phyloP scores from a whole-genome alignment of 2,113 vertebrate species.

The Daphoenositta chrysoptera region DNA sequence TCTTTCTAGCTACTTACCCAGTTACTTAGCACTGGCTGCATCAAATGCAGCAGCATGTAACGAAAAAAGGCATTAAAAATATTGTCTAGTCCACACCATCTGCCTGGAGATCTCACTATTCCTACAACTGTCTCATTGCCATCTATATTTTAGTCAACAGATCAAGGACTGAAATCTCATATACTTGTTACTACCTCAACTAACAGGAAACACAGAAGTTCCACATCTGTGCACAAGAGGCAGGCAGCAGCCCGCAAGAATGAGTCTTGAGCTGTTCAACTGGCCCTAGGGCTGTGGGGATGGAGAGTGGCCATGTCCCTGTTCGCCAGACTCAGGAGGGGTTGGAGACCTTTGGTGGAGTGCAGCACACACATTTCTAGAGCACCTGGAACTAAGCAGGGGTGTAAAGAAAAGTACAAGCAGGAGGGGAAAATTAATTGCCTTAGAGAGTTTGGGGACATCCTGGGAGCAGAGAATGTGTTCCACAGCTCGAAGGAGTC shows the following conservation, averaged over 20 bases:
- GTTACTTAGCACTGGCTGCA: not conserved
- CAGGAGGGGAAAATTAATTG: not conserved
- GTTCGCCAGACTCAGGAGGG: not conserved
- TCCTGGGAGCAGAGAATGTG: not conserved
- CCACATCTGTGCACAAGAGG: not conserved
- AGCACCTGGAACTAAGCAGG: not conserved
- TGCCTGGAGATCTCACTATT: not conserved
- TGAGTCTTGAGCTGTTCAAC: not conserved
- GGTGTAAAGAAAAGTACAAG: not conserved
- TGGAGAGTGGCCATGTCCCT: not conserved
- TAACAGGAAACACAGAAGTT: not conserved
- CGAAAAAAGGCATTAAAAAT: not conserved
- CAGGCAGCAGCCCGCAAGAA: not conserved
- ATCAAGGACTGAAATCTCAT: not conserved
- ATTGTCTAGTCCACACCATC: not conserved
- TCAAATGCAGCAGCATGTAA: not conserved
- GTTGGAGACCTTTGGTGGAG: not conserved
- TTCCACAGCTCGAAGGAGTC: not conserved
- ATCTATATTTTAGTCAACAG: not conserved
- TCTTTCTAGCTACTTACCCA: not conserved
- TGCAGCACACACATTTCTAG: not conserved
- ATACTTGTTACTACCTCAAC: not conserved
- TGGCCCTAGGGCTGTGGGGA: rapidly evolving
- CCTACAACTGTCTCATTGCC: not conserved
- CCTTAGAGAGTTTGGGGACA: not conserved